Conservation (phyloP, 2,113 vertebrate species). For the Stegastes partitus region DNA sequence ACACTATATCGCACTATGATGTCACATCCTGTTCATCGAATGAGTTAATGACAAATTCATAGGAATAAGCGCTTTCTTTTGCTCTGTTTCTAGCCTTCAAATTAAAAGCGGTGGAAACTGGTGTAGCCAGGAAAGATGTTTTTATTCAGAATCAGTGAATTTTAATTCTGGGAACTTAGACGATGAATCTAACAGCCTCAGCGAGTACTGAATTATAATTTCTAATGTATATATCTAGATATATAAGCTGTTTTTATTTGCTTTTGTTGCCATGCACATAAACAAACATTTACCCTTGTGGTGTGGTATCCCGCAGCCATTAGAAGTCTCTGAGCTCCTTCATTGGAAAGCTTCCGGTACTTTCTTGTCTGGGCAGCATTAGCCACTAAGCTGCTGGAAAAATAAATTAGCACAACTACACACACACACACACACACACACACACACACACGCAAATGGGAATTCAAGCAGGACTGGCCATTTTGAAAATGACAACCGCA, state of each 20-base stretch:
- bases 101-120: neutral
- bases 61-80: neutral
- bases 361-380: slow-evolving; percentile 51
- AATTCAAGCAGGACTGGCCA: slow-evolving; percentile 39
- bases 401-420: slow-evolving; percentile 64
- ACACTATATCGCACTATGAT: neutral
- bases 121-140: neutral
- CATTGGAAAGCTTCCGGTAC: slow-evolving; percentile 52
- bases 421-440: slow-evolving; percentile 14
- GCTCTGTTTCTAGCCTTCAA: neutral
- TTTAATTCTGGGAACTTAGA: neutral
- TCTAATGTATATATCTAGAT: neutral
- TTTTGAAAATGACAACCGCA: slow-evolving; percentile 46
- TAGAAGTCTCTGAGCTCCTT: slow-evolving; percentile 48
- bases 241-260: slow-evolving; percentile 3
- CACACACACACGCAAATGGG: slow-evolving; percentile 13
- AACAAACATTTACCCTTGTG: slow-evolving; percentile 18
- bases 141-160: neutral
- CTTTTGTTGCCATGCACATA: neutral
- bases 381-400: slow-evolving; percentile 66
- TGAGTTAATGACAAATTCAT: neutral
- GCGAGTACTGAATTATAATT: neutral
- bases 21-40: neutral
- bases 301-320: slow-evolving; percentile 20
- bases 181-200: neutral